Conservation (phyloP, 2,113 vertebrate species). For the Apistogramma diplotaenia region DNA sequence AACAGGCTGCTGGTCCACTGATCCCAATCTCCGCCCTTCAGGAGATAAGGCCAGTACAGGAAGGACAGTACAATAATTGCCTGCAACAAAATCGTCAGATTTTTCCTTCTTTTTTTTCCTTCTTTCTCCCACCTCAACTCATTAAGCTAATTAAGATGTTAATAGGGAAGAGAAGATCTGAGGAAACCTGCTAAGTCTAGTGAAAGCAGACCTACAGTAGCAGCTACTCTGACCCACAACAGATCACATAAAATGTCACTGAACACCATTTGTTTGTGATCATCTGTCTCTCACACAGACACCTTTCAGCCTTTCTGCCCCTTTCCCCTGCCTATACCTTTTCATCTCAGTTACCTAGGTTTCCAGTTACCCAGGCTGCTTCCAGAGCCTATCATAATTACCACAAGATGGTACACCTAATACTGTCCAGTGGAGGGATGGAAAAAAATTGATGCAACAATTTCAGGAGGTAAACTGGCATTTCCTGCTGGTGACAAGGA, state of each 20-base stretch:
- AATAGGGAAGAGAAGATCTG: slow-evolving; percentile 38
- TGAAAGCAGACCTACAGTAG: slow-evolving; percentile 13
- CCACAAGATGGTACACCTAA: neutral
- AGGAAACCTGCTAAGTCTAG: slow-evolving; percentile 20
- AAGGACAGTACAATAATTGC: slow-evolving; percentile 56
- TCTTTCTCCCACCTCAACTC: slow-evolving; percentile 30
- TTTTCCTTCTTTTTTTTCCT: neutral
- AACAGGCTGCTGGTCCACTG: slow-evolving; percentile 42
- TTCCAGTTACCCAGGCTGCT: neutral
- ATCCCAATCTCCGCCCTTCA: slow-evolving; percentile 58
- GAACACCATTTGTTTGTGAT: neutral
- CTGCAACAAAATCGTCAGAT: slow-evolving; percentile 43
- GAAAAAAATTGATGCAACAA: neutral
- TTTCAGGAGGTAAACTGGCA: neutral
- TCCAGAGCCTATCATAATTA: neutral
- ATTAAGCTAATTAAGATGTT: slow-evolving; percentile 62
- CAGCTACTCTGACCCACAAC: neutral
- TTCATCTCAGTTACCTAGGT: neutral
- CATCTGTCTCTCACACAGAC: neutral
- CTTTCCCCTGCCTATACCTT: neutral
- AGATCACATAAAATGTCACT: neutral
- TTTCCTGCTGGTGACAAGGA: slow-evolving; percentile 9
- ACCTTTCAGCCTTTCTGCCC: neutral
- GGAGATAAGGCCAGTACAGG: slow-evolving; percentile 50
- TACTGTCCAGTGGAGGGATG: neutral